These are phyloP conservation scores for Paedocypris sp. DNA, from an alignment of 2,113 vertebrate genomes.

Conservation along the genomic window DNA sequence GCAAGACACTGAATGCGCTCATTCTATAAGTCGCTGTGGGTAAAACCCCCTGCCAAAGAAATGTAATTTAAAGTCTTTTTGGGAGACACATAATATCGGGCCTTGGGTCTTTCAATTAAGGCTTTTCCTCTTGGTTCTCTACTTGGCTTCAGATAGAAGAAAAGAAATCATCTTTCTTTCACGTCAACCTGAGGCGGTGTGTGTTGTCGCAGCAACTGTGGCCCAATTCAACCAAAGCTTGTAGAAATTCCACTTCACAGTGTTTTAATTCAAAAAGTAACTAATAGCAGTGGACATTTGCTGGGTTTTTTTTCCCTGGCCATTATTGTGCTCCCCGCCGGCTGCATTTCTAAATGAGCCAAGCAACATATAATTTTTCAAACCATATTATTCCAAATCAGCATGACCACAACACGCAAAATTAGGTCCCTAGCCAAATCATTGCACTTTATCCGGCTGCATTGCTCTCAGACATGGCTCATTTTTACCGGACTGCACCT, in stretches of 20 bases:
- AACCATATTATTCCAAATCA: conserved; percentile 12
- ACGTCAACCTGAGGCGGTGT: conserved; percentile 32
- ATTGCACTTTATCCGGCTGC: not conserved
- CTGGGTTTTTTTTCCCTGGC: conserved; percentile 8
- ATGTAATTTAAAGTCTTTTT: not conserved
- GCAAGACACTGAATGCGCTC: no score
- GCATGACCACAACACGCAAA: not conserved
- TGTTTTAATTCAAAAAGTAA: conserved; percentile 14
- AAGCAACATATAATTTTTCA: conserved; percentile 36
- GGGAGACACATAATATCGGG: not conserved
- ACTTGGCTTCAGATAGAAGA: conserved; percentile 26
- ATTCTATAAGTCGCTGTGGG: no score
- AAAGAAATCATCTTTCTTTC: conserved; percentile 31
- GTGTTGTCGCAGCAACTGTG: conserved; percentile 19
- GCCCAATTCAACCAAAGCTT: not conserved
- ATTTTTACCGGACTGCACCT: not conserved
- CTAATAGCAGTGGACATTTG: conserved; percentile 14
- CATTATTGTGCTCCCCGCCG: conserved; percentile 20
- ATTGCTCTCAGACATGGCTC: not conserved
- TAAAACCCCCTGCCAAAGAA: no score
- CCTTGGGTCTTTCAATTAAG: conserved; percentile 20
- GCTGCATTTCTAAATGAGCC: conserved; percentile 20
- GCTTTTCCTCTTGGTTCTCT: conserved; percentile 20
- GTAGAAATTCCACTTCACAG: not conserved
- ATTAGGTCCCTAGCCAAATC: conserved; percentile 3